Conservation (phyloP, 2,888 invertebrate genomes). For the Meta bourneti region DNA sequence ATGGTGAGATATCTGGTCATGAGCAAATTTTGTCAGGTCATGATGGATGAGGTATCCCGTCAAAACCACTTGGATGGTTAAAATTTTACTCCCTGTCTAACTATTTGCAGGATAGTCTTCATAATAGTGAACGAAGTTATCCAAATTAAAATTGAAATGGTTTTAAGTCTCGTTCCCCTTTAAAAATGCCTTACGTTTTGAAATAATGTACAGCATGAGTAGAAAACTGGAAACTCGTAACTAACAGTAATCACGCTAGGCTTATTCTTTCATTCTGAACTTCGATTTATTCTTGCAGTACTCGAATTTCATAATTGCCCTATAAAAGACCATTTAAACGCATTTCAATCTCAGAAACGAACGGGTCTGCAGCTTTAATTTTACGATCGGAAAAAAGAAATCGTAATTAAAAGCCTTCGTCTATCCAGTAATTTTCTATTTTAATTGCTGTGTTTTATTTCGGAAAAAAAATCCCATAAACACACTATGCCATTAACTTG, state of each 20-base stretch:
- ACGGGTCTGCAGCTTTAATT: conserved; percentile 4
- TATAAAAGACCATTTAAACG: conserved; percentile 3
- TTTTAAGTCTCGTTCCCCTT: no score
- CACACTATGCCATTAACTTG: conserved; percentile 26
- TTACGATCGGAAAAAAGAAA: conserved; percentile 26
- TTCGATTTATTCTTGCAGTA: not conserved
- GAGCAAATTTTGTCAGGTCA: no score
- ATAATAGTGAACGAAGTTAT: no score
- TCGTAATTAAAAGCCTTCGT: conserved; percentile 31
- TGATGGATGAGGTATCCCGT: no score
- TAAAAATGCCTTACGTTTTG: not conserved
- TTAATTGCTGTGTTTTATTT: conserved; percentile 34
- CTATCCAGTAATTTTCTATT: conserved; percentile 18
- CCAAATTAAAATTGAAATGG: not conserved
- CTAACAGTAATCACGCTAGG: not conserved
- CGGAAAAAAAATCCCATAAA: conserved; percentile 27
- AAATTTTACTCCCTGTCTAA: no score
- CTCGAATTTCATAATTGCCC: conserved; percentile 11
- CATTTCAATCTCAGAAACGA: not conserved
- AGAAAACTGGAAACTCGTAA: not conserved
- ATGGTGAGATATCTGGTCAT: no score
- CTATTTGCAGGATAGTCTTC: no score
- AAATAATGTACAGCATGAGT: not conserved
- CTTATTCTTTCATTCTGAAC: not conserved
- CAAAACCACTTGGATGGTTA: no score